These are phyloP conservation scores for Epinotia ramella DNA, from an alignment of 2,888 invertebrate species.

Conservation along the genomic window DNA sequence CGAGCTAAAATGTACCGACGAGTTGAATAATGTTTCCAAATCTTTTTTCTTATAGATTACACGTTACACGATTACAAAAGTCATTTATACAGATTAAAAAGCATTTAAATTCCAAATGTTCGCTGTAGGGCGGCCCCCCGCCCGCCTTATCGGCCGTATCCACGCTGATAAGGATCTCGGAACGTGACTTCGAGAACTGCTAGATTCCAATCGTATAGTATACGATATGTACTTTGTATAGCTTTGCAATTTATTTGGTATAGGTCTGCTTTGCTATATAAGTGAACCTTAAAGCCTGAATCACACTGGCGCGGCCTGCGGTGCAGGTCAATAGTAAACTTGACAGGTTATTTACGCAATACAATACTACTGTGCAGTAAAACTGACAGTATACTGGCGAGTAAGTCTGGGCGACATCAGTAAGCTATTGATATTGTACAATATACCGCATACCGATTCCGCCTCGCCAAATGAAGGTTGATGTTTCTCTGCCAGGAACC, in stretches of 20 bases:
- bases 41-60: neutral
- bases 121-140: slow-evolving; percentile 42
- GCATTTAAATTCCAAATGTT: slow-evolving; percentile 40
- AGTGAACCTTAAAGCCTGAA: no score
- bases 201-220: slow-evolving; percentile 19
- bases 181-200: slow-evolving; percentile 36
- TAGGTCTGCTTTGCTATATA: neutral
- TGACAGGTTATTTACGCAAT: no score
- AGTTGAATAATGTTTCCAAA: neutral
- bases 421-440: no score
- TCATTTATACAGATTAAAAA: slow-evolving; percentile 42
- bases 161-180: slow-evolving; percentile 29
- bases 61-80: slow-evolving; percentile 32
- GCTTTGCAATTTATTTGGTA: slow-evolving; percentile 5
- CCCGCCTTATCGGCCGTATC: slow-evolving; percentile 43
- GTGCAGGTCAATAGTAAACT: no score
- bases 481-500: no score
- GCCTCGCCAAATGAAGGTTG: no score
- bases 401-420: no score
- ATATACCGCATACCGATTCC: no score
- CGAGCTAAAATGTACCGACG: neutral
- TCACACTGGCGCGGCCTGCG: no score
- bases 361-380: no score
- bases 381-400: no score
- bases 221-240: neutral